These are phyloP conservation scores for Dendrocopos noguchii DNA, from an alignment of 2,113 vertebrate species.

Conservation along the genomic window DNA sequence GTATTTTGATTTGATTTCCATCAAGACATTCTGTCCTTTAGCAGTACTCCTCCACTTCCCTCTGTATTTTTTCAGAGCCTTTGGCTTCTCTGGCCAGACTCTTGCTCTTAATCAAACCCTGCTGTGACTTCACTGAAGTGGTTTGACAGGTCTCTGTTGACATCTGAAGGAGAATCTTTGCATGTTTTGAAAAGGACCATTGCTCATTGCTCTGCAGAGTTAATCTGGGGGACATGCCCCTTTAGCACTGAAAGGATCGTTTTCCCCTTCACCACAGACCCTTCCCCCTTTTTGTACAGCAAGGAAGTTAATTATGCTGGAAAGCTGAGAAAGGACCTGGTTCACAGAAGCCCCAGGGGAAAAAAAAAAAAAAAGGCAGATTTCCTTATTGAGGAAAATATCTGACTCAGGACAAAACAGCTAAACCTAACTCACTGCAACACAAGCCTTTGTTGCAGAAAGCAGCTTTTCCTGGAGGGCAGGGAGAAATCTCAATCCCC, in stretches of 20 bases:
- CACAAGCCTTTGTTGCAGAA: constrained; percentile 7
- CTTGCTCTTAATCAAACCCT: constrained; percentile 5
- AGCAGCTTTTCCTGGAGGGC: constrained; percentile 27
- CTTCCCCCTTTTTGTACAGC: background rate
- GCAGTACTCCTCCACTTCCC: background rate
- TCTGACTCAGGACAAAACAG: background rate
- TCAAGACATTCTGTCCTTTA: background rate
- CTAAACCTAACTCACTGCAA: background rate
- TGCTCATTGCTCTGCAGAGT: background rate
- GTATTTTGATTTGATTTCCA: constrained; percentile 31
- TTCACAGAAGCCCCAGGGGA: background rate
- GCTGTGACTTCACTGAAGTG: background rate
- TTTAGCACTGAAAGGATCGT: background rate
- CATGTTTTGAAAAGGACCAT: background rate
- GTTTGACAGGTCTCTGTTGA: constrained; percentile 11
- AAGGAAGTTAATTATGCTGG: constrained; percentile 11
- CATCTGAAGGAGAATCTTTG: constrained; percentile 7
- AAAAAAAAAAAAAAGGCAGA: background rate
- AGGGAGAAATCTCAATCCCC: constrained; percentile 14
- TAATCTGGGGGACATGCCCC: background rate
- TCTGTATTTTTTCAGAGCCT: background rate
- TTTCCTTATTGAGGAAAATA: background rate
- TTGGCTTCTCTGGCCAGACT: background rate
- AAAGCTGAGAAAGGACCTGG: background rate
- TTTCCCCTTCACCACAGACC: background rate